Evolutionary conservation across 2,888 invertebrate genomes (phyloP).

Genomic region (Tupiocoris notatus): DNA sequence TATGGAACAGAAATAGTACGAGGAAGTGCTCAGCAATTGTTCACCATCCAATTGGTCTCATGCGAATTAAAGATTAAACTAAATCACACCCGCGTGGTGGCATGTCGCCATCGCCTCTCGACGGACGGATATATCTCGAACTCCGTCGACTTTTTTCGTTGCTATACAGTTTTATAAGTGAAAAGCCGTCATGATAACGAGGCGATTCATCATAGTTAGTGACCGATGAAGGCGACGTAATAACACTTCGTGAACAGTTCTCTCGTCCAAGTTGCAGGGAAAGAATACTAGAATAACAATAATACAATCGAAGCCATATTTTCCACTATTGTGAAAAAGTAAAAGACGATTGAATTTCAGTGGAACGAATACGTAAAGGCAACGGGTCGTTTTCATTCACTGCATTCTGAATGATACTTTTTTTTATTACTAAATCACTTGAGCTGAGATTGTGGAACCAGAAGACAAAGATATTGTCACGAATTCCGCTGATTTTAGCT

Average conservation of each 20-base stretch:
- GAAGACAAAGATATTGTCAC: too few relatives aligned
- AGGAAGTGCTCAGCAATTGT: neutral
- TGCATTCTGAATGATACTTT: too few relatives aligned
- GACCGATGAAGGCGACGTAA: conserved; percentile 24
- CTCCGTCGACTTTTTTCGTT: neutral
- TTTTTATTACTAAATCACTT: too few relatives aligned
- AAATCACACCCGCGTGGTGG: neutral
- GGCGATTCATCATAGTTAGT: conserved; percentile 18
- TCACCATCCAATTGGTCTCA: neutral
- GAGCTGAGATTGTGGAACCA: too few relatives aligned
- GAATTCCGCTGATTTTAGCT: too few relatives aligned
- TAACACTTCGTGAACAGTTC: conserved; percentile 21
- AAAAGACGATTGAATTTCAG: too few relatives aligned
- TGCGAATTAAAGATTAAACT: neutral
- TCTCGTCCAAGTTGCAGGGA: neutral
- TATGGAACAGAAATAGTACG: too few relatives aligned
- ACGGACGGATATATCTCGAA: neutral
- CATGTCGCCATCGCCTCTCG: neutral
- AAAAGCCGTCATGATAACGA: conserved; percentile 13
- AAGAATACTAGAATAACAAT: too few relatives aligned
- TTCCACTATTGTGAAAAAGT: too few relatives aligned
- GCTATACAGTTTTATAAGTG: neutral
- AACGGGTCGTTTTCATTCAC: too few relatives aligned
- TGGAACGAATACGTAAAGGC: too few relatives aligned
- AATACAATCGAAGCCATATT: too few relatives aligned